Base-by-base conservation (phyloP, 1,140 invertebrate genomes). In the Lucilia cuprina region DNA sequence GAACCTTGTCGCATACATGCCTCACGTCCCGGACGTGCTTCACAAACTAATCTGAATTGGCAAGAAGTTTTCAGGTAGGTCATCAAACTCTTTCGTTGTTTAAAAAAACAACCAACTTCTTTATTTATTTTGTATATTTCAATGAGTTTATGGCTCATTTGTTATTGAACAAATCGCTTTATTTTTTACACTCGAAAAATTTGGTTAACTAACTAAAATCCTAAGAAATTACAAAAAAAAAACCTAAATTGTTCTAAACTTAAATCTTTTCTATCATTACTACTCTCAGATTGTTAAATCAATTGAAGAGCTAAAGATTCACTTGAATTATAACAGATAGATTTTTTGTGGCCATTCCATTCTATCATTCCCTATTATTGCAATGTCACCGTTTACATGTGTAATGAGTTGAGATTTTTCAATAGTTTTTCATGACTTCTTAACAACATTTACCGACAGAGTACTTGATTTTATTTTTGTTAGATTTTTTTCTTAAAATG, bases 1-100 rank as follows among this genome's bases (percentile, higher is more conserved):
- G 93, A 93, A 86, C 93, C 94, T 35, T 95, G 94, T 87, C 90
- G 92, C 13, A 92, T 93, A 83, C 94, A 95, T 86, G 94, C 94
- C 1, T 91, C 92, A 84, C 89, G 88, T 60, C 90, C 88, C 85
- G 85, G 83, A 47, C 75, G 83, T 84, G 35, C 80, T 14, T 83
- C 85, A 12, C 84, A 86, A 75, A 83, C 86, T 74, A 91, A 89
- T 89, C 89, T 86, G 83, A 92, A 94, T 88, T 95, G 94, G 94
- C 88, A 92, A 70, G 92, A 93, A 77, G 91, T 95, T 75, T 94
- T 95, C 90, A 94, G 94, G 94, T 95, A 92, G 88, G 88, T 90
- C 55, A 80, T 9, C 17, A 77, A 77, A 35, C 82, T 49, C 5
- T 49, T 19, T 80, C 25, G 41, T 80, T 55, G 13, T 14, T 14